A percentile compares a stretch with the other conserved stretches of the same genome.
phyloP scores from a whole-genome alignment of 2,888 invertebrate species.

The Chironomus tentans region DNA sequence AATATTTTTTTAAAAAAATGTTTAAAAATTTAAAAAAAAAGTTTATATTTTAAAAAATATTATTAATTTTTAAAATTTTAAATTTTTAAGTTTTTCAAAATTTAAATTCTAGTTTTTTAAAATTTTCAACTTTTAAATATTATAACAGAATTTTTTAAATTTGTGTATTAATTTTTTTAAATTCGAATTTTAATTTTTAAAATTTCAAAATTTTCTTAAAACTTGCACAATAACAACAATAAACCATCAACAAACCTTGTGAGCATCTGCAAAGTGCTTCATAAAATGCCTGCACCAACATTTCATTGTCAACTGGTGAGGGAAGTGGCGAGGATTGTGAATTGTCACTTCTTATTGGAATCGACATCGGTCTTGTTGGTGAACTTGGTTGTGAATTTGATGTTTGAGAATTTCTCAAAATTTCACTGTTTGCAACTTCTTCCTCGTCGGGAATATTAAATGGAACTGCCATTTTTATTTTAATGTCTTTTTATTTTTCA shows the following conservation, averaged over 20 bases:
- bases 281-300: conserved; percentile 7
- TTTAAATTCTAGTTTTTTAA: not conserved
- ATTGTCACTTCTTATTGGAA: too few relatives aligned
- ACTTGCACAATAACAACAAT: too few relatives aligned
- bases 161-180: too few relatives aligned
- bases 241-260: not conserved
- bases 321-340: not conserved
- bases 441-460: not conserved
- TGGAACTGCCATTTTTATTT: not conserved
- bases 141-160: too few relatives aligned
- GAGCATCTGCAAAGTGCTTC: conserved; percentile 6
- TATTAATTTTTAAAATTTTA: too few relatives aligned
- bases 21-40: too few relatives aligned
- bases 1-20: too few relatives aligned
- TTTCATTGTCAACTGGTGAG: not conserved
- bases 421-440: not conserved
- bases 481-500: not conserved
- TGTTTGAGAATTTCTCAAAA: not conserved
- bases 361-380: too few relatives aligned
- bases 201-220: not conserved
- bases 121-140: not conserved
- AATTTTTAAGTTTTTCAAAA: not conserved
- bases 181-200: not conserved
- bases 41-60: too few relatives aligned
- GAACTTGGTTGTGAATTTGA: not conserved